Percentiles rank a stretch among this genome's conserved stretches.
Conservation (phyloP, 2,797 vertebrate genomes). For the Delichon dasypus region DNA sequence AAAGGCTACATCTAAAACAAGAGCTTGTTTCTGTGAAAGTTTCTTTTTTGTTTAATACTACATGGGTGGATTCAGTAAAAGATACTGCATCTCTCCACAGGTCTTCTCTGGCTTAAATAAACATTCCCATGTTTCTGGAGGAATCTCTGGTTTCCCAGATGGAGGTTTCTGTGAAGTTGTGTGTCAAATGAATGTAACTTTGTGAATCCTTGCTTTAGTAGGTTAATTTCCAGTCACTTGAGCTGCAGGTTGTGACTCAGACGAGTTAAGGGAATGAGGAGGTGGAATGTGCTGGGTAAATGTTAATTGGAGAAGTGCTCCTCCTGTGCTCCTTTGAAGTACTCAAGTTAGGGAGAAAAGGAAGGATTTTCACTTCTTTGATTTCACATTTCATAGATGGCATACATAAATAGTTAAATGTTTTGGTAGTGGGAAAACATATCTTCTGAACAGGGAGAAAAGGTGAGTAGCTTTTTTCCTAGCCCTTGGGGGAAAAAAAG, state of each 20-base stretch:
- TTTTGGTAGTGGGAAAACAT: neutral
- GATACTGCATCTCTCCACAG: neutral
- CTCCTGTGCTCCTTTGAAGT: neutral
- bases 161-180: neutral
- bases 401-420: neutral
- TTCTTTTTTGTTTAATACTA: neutral
- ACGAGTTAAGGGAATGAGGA: neutral
- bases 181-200: neutral
- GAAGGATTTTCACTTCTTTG: neutral
- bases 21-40: neutral
- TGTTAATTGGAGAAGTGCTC: slow-evolving; percentile 38
- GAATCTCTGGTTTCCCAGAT: neutral
- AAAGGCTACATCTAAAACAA: neutral
- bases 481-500: accelerated
- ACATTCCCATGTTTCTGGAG: neutral
- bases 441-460: neutral
- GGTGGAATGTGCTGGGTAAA: slow-evolving; percentile 36
- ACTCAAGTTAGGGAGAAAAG: neutral
- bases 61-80: neutral
- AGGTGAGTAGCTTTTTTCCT: neutral
- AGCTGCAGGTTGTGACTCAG: slow-evolving; percentile 42
- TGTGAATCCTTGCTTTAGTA: neutral
- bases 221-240: neutral
- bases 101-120: neutral
- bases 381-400: neutral